Evolutionary conservation across 2,797 vertebrate species (phyloP), one percentile per base, ranked within the genome.

Genomic region (Pipistrellus pipistrellus): DNA sequence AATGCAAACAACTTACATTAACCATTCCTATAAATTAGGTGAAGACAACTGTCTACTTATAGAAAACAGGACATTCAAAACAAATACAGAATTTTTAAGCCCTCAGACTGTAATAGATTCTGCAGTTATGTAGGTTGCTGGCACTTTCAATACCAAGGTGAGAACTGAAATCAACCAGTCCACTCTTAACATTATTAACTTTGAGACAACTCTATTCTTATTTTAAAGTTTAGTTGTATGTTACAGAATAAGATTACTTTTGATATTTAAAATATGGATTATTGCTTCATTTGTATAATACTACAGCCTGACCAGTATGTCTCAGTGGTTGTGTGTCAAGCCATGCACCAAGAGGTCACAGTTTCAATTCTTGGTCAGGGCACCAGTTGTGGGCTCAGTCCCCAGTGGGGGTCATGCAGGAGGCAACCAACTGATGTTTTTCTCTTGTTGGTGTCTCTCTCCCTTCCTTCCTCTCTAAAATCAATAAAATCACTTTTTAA

Each of bases 201-300:
- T 64, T 89, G 48, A 55, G 77, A 71, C 6, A 64, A 38, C 10
- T 57, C 32, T 69, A 72, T 69, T 88, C 41, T 27, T 78, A 15
- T 35, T 89, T 87, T 66, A 44, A 64, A 59, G 64, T 44, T 89
- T 59, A 35, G 5, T 1, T 93, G 25, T 57, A 48, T 2, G 12
- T 75, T 88, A 55, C 14, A 95, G 27, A 35, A 53, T 32, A 75
- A 92, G 48, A 84, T 59, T 91, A 71, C 25, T 84, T 88, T 48
- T 75, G 15, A 23, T 75, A 77, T 91, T 94, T 57, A 44, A 85
- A n/a, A 32, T 73, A 20, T 9, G 32, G 6, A 27, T 15, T 82
- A 83, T 51, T 64, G 17, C 25, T 86, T 85, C 55, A 4, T 55
- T 53, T 84, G 27, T 38, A 27, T 55, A 85, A 35, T 38, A 77